Evolutionary conservation across 2,113 vertebrate species (phyloP).

Genomic region (Phainopepla nitens): DNA sequence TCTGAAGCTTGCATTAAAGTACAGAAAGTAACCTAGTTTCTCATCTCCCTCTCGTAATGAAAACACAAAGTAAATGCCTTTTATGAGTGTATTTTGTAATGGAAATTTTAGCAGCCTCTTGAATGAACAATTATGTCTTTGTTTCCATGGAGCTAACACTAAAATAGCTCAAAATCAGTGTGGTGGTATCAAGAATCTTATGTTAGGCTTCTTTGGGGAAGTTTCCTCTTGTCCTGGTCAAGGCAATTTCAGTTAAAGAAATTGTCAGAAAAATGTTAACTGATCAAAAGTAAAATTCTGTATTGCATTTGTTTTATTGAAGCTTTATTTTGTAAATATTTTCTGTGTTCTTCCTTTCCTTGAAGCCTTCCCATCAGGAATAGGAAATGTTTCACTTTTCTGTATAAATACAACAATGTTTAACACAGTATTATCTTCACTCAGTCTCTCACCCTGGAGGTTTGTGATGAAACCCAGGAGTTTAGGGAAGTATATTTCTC

Average conservation of each 20-base stretch:
- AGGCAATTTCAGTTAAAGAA: background rate
- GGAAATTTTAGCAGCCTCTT: slow-evolving; percentile 48
- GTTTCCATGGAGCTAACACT: slow-evolving; percentile 49
- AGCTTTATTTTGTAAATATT: background rate
- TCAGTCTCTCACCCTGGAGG: background rate
- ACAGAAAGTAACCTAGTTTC: slow-evolving; percentile 11
- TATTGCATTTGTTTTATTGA: background rate
- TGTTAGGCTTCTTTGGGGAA: background rate
- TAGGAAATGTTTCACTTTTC: background rate
- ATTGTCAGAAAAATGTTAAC: background rate
- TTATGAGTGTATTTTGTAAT: slow-evolving; percentile 31
- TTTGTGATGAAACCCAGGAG: background rate
- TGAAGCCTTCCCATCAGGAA: background rate
- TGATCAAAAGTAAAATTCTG: background rate
- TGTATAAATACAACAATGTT: background rate
- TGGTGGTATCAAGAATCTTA: background rate
- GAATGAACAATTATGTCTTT: slow-evolving; percentile 46
- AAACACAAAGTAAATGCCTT: slow-evolving; percentile 23
- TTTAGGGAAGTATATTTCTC: background rate
- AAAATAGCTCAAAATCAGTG: slow-evolving; percentile 14
- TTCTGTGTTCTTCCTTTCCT: background rate
- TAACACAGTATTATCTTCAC: background rate
- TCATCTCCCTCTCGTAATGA: background rate
- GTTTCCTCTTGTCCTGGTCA: background rate
- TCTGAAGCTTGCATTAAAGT: background rate